These are phyloP conservation scores for Antitype chi DNA, from an alignment of 2,888 invertebrate genomes.

Conservation along the genomic window DNA sequence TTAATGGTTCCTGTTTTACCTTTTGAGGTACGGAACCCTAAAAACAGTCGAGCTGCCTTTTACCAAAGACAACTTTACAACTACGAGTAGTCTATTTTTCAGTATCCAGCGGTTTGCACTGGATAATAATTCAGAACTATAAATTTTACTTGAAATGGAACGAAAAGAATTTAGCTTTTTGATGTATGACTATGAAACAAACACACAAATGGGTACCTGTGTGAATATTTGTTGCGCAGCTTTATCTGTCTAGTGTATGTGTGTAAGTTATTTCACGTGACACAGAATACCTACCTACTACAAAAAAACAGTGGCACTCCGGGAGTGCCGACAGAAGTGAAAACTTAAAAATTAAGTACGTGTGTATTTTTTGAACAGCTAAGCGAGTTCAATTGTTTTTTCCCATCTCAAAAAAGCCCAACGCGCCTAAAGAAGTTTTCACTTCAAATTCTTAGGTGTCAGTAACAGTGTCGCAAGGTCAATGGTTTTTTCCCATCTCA, in stretches of 20 bases:
- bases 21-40: no score
- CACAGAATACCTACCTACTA: not conserved
- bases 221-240: slow-evolving; percentile 26
- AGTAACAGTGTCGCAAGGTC: no score
- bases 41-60: slow-evolving; percentile 37
- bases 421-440: no score
- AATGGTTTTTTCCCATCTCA: no score
- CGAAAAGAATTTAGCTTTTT: slow-evolving; percentile 29
- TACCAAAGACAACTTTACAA: slow-evolving; percentile 54
- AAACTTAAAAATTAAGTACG: no score
- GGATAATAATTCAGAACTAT: slow-evolving; percentile 56
- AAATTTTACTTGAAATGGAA: slow-evolving; percentile 50
- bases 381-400: no score
- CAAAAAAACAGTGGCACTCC: slow-evolving; percentile 9
- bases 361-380: no score
- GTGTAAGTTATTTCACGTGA: not conserved
- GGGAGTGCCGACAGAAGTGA: no score
- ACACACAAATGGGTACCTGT: slow-evolving; percentile 9
- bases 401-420: no score
- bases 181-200: slow-evolving; percentile 28
- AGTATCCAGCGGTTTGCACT: slow-evolving; percentile 48
- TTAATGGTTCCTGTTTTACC: no score
- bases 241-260: slow-evolving; percentile 18
- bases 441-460: no score
- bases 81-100: slow-evolving; percentile 56